Percentiles rank a stretch among this genome's conserved stretches.
phyloP scores from a whole-genome alignment of 2,888 invertebrate genomes.

The Xanthia icteritia region DNA sequence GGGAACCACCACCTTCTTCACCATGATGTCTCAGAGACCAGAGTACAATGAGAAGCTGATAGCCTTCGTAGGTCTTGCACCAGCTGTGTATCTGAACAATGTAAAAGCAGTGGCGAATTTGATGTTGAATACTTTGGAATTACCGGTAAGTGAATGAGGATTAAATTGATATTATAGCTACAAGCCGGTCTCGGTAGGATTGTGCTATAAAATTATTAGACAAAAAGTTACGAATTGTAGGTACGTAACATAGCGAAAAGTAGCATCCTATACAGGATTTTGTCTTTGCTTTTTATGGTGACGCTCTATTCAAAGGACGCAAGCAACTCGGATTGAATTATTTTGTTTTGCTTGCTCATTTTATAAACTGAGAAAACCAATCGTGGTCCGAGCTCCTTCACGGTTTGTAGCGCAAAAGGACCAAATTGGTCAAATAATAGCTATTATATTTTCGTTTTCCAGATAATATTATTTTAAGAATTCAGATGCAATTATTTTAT shows the following conservation, averaged over 20 bases:
- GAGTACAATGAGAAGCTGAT: constrained; percentile 89
- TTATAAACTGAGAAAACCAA: background rate
- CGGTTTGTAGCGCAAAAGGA: background rate
- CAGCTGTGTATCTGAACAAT: constrained; percentile 87
- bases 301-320: background rate
- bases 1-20: constrained; percentile 90
- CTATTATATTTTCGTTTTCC: background rate
- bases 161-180: background rate
- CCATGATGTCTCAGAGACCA: constrained; percentile 89
- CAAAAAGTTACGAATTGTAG: background rate
- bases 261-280: background rate
- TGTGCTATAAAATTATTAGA: background rate
- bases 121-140: constrained; percentile 73
- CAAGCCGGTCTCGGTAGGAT: background rate
- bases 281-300: background rate
- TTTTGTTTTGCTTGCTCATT: background rate
- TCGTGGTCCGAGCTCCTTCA: no score
- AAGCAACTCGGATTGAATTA: background rate
- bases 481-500: background rate
- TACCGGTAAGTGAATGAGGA: constrained; percentile 73
- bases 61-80: constrained; percentile 88
- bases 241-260: background rate
- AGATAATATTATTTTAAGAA: background rate
- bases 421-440: background rate
- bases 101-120: constrained; percentile 70